phyloP scores from a whole-genome alignment of 2,888 invertebrate genomes.

The Cinara cedri region DNA sequence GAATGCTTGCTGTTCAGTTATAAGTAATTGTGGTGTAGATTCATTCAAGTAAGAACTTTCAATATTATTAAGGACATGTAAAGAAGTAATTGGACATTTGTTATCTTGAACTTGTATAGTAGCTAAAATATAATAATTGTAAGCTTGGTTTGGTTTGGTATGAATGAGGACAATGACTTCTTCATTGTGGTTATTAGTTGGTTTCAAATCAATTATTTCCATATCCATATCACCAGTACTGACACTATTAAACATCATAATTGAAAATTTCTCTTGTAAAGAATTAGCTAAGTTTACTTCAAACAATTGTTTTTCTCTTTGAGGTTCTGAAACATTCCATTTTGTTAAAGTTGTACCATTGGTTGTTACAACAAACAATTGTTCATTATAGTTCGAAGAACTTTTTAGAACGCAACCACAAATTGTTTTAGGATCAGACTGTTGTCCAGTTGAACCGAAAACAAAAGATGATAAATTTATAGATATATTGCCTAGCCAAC shows the following conservation, averaged over 20 bases:
- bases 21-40: conserved; percentile 31
- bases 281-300: conserved; percentile 44
- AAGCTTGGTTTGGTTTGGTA: conserved; percentile 47
- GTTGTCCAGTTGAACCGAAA: conserved; percentile 67
- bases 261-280: conserved; percentile 54
- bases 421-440: conserved; percentile 46
- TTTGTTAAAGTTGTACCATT: conserved; percentile 51
- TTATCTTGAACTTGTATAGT: conserved; percentile 52
- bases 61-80: conserved; percentile 48
- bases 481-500: conserved; percentile 87
- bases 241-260: conserved; percentile 54
- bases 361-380: conserved; percentile 34
- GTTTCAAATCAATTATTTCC: conserved; percentile 54
- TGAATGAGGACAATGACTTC: conserved; percentile 48
- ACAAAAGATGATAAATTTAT: conserved; percentile 80
- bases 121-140: conserved; percentile 48
- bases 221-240: conserved; percentile 54
- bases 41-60: conserved; percentile 52
- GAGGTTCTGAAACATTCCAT: conserved; percentile 49
- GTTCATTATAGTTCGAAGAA: conserved; percentile 15
- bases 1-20: conserved; percentile 42
- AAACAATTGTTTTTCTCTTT: conserved; percentile 49
- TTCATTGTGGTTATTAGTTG: conserved; percentile 45
- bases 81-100: conserved; percentile 43
- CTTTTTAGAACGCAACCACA: conserved; percentile 49